A percentile compares a stretch with the other conserved stretches of the same genome.
These are phyloP conservation scores for Dyspetes luteomarginatus DNA, from an alignment of 2,888 invertebrate species.

Conservation along the genomic window DNA sequence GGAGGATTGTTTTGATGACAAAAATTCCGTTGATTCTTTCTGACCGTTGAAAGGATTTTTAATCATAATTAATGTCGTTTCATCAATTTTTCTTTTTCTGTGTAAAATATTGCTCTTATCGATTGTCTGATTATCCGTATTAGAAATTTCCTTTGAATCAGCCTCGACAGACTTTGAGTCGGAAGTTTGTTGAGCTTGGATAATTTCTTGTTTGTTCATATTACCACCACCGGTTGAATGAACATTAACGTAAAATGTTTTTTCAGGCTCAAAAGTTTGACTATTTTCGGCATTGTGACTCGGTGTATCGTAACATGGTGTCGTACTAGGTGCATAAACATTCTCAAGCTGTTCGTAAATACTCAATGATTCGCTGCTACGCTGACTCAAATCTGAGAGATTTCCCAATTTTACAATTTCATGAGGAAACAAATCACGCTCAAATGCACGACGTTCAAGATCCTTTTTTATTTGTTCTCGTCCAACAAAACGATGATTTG, in stretches of 20 bases:
- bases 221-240: too few relatives aligned
- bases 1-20: background rate
- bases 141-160: background rate
- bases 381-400: conserved; percentile 77
- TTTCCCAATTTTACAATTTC: conserved; percentile 70
- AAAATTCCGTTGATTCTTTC: background rate
- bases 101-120: conserved; percentile 44
- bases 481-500: conserved; percentile 67
- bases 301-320: conserved; percentile 80
- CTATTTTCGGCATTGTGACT: conserved; percentile 74
- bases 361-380: conserved; percentile 78
- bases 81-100: conserved; percentile 40
- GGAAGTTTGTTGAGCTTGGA: background rate
- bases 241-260: conserved; percentile 64
- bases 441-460: conserved; percentile 71
- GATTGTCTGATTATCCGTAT: conserved; percentile 39
- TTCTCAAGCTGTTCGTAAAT: conserved; percentile 81
- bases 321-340: conserved; percentile 79
- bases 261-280: conserved; percentile 64
- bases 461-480: conserved; percentile 68
- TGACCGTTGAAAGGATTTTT: conserved; percentile 31
- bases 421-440: conserved; percentile 77
- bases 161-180: background rate
- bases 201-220: conserved; percentile 13
- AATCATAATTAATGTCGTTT: too few relatives aligned